Evolutionary conservation across 2,113 vertebrate genomes (phyloP), one percentile per base, ranked within the genome.

Genomic region (Oryzias woworae): DNA sequence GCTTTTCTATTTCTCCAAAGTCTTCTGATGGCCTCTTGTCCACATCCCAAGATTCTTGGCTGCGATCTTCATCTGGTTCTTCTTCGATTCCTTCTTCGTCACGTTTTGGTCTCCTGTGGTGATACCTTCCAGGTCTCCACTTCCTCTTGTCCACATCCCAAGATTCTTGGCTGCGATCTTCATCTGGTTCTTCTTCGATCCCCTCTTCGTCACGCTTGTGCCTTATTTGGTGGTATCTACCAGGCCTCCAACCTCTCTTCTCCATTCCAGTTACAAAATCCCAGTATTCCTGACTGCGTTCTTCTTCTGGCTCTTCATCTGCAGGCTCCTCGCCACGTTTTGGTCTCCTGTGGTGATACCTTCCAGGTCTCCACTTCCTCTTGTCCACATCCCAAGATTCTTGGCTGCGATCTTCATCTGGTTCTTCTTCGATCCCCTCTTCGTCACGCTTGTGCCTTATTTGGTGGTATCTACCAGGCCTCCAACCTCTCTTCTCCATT

Each of bases 281-380:
- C 81, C 81, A 84, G 2, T 23, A 4, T 62, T 82, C 86, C 1
- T 87, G 82, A 0, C 87, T 89, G 0, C 78, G 71, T 7, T 89
- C 83, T 0, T 83, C 75, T 0, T 83, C 80, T 0, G 64, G 75
- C 0, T 81, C 76, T 0, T n/a, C n/a, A n/a, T n/a, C n/a, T n/a
- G n/a, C n/a, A n/a, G n/a, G n/a, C n/a, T n/a, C n/a, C n/a, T 90
- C 67, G 46, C 75, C 75, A 3, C 75, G 69, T 50, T 52, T 83
- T 69, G 53, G 58, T 80, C 66, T 76, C 36, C 23, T 73, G 42
- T 71, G 71, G 66, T 89, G 6, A 24, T 58, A 23, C 10, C 82
- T 70, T 0, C 84, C 73, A 0, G 82, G 3, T 15, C 56, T 83
- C 85, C 85, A 81, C 0, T 58, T 56, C 20, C 54, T 58, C 7